Conservation (phyloP, 2,113 vertebrate species). For the Oplegnathus fasciatus region DNA sequence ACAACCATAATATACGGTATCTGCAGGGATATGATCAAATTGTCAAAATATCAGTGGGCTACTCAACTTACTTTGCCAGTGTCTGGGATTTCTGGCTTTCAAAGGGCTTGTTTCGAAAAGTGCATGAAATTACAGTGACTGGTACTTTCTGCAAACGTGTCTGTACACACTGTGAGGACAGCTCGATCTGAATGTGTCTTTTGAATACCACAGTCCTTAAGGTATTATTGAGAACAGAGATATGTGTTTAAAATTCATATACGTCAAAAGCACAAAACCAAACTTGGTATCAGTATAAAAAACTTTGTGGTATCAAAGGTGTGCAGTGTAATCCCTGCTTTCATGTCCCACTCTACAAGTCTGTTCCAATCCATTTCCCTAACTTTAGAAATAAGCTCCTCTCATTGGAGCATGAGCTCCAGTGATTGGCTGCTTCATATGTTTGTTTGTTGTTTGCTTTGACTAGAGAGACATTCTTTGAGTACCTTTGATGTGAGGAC, state of each 20-base stretch:
- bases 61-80: slow-evolving; percentile 7
- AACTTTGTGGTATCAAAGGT: slow-evolving; percentile 63
- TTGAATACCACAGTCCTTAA: slow-evolving; percentile 16
- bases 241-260: slow-evolving; percentile 40
- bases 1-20: neutral
- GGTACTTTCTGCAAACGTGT: slow-evolving; percentile 9
- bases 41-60: slow-evolving; percentile 13
- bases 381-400: slow-evolving; percentile 72
- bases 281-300: slow-evolving; percentile 39
- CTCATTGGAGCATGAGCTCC: slow-evolving; percentile 54
- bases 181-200: slow-evolving; percentile 16
- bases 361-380: slow-evolving; percentile 48
- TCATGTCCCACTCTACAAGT: slow-evolving; percentile 39
- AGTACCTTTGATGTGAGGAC: slow-evolving; percentile 81
- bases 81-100: slow-evolving; percentile 33
- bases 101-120: slow-evolving; percentile 34
- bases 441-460: slow-evolving; percentile 78
- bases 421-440: slow-evolving; percentile 71
- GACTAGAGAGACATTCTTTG: slow-evolving; percentile 72
- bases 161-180: slow-evolving; percentile 23
- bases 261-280: neutral
- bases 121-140: slow-evolving; percentile 39
- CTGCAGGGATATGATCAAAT: slow-evolving; percentile 3
- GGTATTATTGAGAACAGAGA: slow-evolving; percentile 16
- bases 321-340: slow-evolving; percentile 46